phyloP scores from a whole-genome alignment of 2,797 vertebrate genomes.

The Alca torda region DNA sequence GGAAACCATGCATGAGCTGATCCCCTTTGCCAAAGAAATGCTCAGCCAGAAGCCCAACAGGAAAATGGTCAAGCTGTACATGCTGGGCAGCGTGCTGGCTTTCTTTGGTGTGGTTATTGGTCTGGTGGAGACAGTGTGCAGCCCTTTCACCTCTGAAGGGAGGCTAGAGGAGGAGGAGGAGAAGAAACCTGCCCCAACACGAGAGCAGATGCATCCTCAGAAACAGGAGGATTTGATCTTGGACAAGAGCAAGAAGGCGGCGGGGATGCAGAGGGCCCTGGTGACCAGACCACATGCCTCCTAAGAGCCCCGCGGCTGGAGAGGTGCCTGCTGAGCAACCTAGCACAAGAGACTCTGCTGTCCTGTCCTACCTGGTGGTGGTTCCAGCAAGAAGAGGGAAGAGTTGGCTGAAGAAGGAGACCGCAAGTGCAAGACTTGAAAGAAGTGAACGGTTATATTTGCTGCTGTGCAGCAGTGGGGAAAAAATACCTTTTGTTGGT shows the following conservation, averaged over 20 bases:
- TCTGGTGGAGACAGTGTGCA: constrained; percentile 83
- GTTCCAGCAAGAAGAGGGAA: background rate
- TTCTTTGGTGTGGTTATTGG: constrained; percentile 83
- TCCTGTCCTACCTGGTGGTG: background rate
- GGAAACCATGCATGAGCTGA: constrained; percentile 84
- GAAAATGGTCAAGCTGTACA: constrained; percentile 86
- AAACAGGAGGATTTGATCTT: background rate
- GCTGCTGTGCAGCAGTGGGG: constrained; percentile 78
- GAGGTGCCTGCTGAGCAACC: background rate
- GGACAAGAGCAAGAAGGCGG: constrained; percentile 43
- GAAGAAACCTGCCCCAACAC: background rate
- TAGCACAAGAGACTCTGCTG: background rate
- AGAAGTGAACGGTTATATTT: constrained; percentile 41
- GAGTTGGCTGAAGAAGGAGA: background rate
- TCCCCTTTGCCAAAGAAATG: constrained; percentile 88
- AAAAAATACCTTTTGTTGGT: constrained; percentile 64
- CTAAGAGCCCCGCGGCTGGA: background rate
- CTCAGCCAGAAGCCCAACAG: constrained; percentile 79
- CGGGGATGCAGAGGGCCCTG: constrained; percentile 33
- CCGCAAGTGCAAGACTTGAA: background rate
- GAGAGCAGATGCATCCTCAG: constrained; percentile 10
- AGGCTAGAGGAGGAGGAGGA: constrained; percentile 58
- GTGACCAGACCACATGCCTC: constrained; percentile 82
- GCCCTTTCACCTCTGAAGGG: constrained; percentile 76
- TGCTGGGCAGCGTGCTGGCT: constrained; percentile 87